Base-by-base conservation (phyloP, 1,140 invertebrate genomes). In the Belonocnema kinseyi region DNA sequence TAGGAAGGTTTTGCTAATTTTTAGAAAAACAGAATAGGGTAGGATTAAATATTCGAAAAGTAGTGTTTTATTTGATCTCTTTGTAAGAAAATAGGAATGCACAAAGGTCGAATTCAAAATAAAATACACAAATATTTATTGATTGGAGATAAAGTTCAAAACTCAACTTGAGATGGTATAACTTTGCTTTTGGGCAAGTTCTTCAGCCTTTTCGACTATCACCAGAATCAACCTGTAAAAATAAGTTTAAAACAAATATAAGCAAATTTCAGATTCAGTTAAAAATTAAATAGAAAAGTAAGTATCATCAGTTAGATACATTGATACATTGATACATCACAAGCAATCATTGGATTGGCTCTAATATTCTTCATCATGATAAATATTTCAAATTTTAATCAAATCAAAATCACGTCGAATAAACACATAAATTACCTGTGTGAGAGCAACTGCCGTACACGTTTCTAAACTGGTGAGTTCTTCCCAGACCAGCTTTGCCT, bases 381-480 rank as follows among this genome's bases (percentile, higher is more conserved):
- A n/a, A 77, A 17, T 79, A 52, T 72, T 51, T 21, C 1, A 17
- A 53, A 51, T 40, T 3, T 50, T 26, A 16, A n/a, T 58, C 58
- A 72, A 26, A 76, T 79, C 82, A 74, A 50, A 79, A 66, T 72
- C 75, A 46, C 71, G 56, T 71, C 6, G 16, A 74, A 81, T 46
- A 50, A 52, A 72, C 7, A 46, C 7, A 46, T 46, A 11, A 46
- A 46, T 89, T 92, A 96, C 97, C 90, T 97, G 94, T 82, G 96
- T 97, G 21, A 99, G 91, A 77, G 97, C 97, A 86, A 99, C 89
- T 80, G 94, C 92, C n/a, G 97, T 94, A 91, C 96, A 97, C 40
- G 97, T 99, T 91, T 99, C 99, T 83, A 97, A 94, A 81, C 97
- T 94, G 0, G 99, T 98, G 77, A 99, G 95, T 81, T n/a, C 95